Evolutionary conservation across 2,113 vertebrate species (phyloP).

Genomic region (Chloroceryle aenea): DNA sequence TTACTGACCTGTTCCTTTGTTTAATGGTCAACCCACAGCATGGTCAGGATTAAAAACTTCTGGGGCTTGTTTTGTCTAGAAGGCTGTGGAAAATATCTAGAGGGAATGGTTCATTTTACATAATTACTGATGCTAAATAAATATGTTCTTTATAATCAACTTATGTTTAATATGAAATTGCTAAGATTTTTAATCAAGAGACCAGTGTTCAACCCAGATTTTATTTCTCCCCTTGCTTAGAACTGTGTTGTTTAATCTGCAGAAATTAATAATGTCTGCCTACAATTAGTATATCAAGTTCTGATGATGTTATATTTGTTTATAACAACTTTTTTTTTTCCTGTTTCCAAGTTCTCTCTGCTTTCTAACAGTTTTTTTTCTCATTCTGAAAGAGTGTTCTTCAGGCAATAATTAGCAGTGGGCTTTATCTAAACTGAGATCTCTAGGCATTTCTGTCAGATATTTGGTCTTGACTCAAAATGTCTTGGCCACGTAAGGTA

Average conservation of each 20-base stretch:
- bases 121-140: conserved; percentile 60
- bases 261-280: conserved; percentile 9
- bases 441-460: neutral
- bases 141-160: conserved; percentile 61
- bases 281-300: neutral
- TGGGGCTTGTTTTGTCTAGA: conserved; percentile 61
- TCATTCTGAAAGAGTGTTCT: neutral
- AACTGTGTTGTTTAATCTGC: neutral
- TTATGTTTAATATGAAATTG: conserved; percentile 50
- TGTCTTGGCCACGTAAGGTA: neutral
- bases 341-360: conserved; percentile 7
- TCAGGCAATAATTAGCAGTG: neutral
- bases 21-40: neutral
- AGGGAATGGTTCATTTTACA: conserved; percentile 40
- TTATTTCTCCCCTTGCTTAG: conserved; percentile 7
- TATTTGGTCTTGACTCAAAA: conserved; percentile 31
- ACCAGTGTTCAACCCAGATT: conserved; percentile 17
- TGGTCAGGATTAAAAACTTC: conserved; percentile 56
- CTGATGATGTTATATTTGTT: neutral
- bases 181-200: conserved; percentile 34
- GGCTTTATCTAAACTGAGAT: conserved; percentile 13
- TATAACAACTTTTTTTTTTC: neutral
- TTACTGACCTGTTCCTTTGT: conserved; percentile 45
- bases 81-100: conserved; percentile 50
- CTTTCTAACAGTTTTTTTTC: neutral